A percentile compares a stretch with the other conserved stretches of the same genome.
Evolutionary conservation across 2,113 vertebrate genomes (phyloP).

Genomic region (Raja brachyura): DNA sequence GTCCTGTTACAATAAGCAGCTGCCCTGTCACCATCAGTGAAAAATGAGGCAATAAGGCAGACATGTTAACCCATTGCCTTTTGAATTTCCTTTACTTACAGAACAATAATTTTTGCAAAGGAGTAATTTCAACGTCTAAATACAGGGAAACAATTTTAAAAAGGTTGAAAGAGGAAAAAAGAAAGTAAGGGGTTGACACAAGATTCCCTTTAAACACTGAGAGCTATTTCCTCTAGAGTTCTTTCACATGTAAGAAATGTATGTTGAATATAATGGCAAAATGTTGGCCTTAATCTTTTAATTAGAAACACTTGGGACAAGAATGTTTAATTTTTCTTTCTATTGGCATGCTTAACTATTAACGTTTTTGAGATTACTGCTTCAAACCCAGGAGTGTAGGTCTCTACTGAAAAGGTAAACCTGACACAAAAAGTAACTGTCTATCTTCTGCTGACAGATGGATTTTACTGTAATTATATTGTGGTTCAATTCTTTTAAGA

Average conservation of each 20-base stretch:
- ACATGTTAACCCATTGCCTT: conserved; percentile 41
- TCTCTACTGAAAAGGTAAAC: conserved; percentile 38
- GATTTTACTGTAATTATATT: conserved; percentile 55
- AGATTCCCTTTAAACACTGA: neutral
- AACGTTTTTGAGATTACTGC: neutral
- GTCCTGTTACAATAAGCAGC: conserved; percentile 63
- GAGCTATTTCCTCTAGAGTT: neutral
- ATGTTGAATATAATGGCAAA: conserved; percentile 16
- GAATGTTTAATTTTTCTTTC: conserved; percentile 8
- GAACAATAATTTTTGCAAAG: conserved; percentile 34
- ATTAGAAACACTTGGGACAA: conserved; percentile 31
- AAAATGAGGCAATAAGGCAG: conserved; percentile 56
- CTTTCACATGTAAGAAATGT: neutral
- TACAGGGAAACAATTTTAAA: neutral
- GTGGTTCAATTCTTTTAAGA: conserved; percentile 50
- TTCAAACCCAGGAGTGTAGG: neutral
- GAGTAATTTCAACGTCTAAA: conserved; percentile 19
- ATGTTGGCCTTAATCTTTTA: conserved; percentile 29
- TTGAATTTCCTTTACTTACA: conserved; percentile 32
- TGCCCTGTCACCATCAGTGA: conserved; percentile 54
- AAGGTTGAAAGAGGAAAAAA: neutral
- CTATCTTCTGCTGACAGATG: conserved; percentile 52
- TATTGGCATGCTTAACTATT: neutral
- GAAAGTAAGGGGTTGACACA: neutral
- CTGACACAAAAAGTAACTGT: conserved; percentile 42